Conservation (phyloP, 2,113 vertebrate species). For the Pipra filicauda region DNA sequence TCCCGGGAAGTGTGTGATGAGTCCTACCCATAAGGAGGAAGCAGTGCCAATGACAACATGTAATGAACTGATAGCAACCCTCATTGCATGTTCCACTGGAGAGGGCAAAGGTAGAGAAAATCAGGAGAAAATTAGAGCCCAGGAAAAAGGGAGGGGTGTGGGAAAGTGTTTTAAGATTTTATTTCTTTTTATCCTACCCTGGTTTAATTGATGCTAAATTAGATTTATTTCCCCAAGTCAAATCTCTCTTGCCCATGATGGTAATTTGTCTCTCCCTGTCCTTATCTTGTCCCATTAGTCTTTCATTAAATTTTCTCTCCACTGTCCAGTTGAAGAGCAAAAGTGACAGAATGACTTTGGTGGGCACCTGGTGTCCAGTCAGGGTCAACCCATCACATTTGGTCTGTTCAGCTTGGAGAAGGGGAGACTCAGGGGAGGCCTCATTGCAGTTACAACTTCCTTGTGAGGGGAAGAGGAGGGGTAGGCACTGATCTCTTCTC, state of each 20-base stretch:
- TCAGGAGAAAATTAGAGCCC: not conserved
- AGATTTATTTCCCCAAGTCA: not conserved
- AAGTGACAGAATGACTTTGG: not conserved
- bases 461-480: not conserved
- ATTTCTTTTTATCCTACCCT: not conserved
- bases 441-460: not conserved
- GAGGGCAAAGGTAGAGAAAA: not conserved
- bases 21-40: not conserved
- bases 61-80: not conserved
- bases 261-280: not conserved
- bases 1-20: not conserved
- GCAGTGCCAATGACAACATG: not conserved
- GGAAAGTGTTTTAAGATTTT: not conserved
- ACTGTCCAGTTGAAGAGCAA: fast-evolving
- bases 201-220: not conserved
- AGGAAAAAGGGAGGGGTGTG: not conserved
- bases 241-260: not conserved
- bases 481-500: not conserved
- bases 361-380: no score
- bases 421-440: not conserved
- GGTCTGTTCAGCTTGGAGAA: not conserved
- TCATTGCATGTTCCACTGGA: not conserved
- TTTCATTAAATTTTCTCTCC: not conserved
- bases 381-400: not conserved
- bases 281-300: not conserved